phyloP scores from a whole-genome alignment of 2,888 invertebrate species.

The Elgonia sp. region DNA sequence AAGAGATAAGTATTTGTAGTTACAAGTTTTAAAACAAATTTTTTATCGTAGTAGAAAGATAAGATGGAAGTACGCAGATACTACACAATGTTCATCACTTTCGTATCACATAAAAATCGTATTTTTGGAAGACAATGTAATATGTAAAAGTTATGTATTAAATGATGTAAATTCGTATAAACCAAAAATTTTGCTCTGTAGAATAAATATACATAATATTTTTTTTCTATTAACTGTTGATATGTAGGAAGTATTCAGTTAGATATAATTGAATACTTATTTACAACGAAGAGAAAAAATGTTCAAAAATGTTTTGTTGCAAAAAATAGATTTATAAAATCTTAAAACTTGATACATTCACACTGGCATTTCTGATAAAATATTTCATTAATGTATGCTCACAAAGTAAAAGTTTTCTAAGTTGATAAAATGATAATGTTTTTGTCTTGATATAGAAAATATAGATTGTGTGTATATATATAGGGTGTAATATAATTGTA shows the following conservation, averaged over 20 bases:
- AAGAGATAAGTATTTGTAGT: too few species aligned
- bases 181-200: constrained; percentile 24
- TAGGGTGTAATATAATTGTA: too few species aligned
- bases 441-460: too few species aligned
- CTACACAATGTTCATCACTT: constrained; percentile 10
- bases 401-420: too few species aligned
- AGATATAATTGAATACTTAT: constrained; percentile 54
- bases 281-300: constrained; percentile 57
- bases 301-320: not conserved
- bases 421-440: too few species aligned
- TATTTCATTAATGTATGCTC: too few species aligned
- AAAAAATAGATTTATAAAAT: too few species aligned
- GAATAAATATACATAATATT: constrained; percentile 35
- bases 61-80: not conserved
- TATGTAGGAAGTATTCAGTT: constrained; percentile 68
- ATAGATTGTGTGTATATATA: constrained; percentile 58
- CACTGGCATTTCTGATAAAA: too few species aligned
- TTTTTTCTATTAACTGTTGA: constrained; percentile 64
- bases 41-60: too few species aligned
- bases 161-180: constrained; percentile 44
- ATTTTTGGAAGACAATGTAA: constrained; percentile 68
- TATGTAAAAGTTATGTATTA: constrained; percentile 47
- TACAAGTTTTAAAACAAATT: too few species aligned
- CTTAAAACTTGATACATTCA: too few species aligned
- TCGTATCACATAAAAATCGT: constrained; percentile 37